Base-by-base conservation (phyloP, 2,888 invertebrate genomes). In the Auanema freiburgensis region DNA sequence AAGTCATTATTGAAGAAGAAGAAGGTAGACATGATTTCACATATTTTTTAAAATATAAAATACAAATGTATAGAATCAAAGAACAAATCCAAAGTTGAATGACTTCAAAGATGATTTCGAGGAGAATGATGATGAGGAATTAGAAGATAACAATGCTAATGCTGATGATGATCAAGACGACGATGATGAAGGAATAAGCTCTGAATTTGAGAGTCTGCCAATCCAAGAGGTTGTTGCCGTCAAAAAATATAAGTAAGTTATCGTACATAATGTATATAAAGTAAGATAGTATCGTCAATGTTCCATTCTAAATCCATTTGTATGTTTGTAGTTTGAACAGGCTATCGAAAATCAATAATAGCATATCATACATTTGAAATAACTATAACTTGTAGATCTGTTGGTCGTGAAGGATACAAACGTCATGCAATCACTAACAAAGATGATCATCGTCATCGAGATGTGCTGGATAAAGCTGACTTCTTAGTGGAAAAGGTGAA, bases 341-440 rank as follows among this genome's bases (percentile, higher is more conserved):
- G 18, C 16, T 14, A n/a, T 14, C 51, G n/a, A 16, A n/a, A 50
- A n/a, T 21, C 12, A n/a, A 1, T 10, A 53, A 23, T 24, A 40
- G 11, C 25, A 25, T 53, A 24, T 53, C 25, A 23, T 43, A n/a
- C 43, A 43, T 33, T 33, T 3, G 33, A 33, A 33, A 33, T 33
- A 33, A 33, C 33, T 33, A 33, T 33, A 33, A 5, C 33, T 64
- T 59, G 0, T 57, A 71, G 72, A 62, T 67, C 66, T 8, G 59
- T 66, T 25, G 67, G 67, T n/a, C 56, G 55, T 4, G 64, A 62
- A 18, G 67, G 71, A 11, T 79, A 78, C 66, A 74, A 73, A 57
- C 74, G 81, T n/a, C 80, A 80, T 57, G 76, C 78, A 1, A 75
- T 78, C 41, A 81, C 81, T 11, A 81, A 78, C 21, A 69, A 75